Percentiles rank a stretch among this genome's conserved stretches.
These are phyloP conservation scores for Diacarnus erythraeanus DNA, from an alignment of 37 sponge, comb jelly and placozoan genomes.

Conservation along the genomic window DNA sequence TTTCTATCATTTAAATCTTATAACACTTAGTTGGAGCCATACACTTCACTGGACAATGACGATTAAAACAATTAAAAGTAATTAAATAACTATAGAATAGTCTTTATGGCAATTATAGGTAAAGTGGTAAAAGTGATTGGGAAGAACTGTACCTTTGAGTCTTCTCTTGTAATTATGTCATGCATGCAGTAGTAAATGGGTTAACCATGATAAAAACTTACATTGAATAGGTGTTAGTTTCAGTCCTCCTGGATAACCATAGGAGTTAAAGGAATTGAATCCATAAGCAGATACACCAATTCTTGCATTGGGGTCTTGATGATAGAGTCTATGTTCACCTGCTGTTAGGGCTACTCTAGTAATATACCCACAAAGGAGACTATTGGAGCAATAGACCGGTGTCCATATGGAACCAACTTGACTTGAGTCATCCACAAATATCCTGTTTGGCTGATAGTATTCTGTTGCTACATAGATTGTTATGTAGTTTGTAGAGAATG, in stretches of 20 bases:
- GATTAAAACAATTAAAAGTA: no score
- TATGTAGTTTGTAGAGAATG: conserved; percentile 26
- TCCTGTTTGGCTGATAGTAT: conserved; percentile 15
- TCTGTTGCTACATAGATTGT: conserved; percentile 33
- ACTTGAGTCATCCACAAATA: conserved; percentile 18
- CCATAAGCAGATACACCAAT: conserved; percentile 58
- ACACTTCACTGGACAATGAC: no score
- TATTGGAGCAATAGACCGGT: conserved; percentile 15
- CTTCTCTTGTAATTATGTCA: no score
- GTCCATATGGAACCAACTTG: not conserved
- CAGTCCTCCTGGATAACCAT: conserved; percentile 67
- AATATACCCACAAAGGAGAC: conserved; percentile 34
- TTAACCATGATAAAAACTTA: not conserved
- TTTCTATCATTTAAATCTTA: no score
- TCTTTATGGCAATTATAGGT: no score
- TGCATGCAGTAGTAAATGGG: no score
- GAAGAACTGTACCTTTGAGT: no score
- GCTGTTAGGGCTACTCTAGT: conserved; percentile 1
- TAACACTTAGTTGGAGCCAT: no score
- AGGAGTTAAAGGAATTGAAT: conserved; percentile 34
- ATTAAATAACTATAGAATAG: no score
- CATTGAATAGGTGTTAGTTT: conserved; percentile 41
- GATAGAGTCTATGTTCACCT: conserved; percentile 33
- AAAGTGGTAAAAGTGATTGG: no score
- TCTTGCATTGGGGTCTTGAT: conserved; percentile 25